Evolutionary conservation across 2,888 invertebrate species (phyloP).

Genomic region (Brenthis ino): DNA sequence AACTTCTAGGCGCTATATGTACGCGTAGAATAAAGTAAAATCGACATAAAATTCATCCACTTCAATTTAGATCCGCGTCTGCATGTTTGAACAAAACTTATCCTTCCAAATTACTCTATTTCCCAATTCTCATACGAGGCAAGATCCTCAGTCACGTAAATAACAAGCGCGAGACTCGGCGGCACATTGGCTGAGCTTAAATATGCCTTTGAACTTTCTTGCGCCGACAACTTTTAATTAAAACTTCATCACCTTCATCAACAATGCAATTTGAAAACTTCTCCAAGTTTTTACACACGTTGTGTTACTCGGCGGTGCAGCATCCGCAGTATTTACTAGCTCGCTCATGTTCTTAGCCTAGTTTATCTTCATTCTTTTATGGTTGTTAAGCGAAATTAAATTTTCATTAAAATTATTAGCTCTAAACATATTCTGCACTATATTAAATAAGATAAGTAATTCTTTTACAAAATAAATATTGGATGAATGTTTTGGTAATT

Average conservation of each 20-base stretch:
- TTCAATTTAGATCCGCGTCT: neutral
- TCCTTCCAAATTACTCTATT: neutral
- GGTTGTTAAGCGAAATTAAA: too few relatives aligned
- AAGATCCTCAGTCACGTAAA: neutral
- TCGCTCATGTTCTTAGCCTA: too few relatives aligned
- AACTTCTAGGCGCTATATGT: neutral
- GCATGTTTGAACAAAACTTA: constrained; percentile 12
- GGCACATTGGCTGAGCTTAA: constrained; percentile 2
- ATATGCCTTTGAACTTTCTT: neutral
- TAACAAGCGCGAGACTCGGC: constrained; percentile 2
- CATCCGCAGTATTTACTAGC: too few relatives aligned
- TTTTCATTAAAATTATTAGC: too few relatives aligned
- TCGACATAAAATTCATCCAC: neutral
- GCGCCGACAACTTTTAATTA: constrained; percentile 16
- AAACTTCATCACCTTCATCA: constrained; percentile 12
- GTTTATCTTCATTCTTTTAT: too few relatives aligned
- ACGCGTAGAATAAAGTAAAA: neutral
- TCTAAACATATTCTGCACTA: too few relatives aligned
- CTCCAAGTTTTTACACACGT: neutral
- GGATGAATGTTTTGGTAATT: too few relatives aligned
- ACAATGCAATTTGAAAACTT: constrained; percentile 14
- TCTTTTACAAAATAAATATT: too few relatives aligned
- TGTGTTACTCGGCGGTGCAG: neutral
- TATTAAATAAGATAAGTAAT: too few relatives aligned
- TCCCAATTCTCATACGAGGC: neutral